phyloP scores from a whole-genome alignment of 2,113 vertebrate species.

The Fregetta grallaria region DNA sequence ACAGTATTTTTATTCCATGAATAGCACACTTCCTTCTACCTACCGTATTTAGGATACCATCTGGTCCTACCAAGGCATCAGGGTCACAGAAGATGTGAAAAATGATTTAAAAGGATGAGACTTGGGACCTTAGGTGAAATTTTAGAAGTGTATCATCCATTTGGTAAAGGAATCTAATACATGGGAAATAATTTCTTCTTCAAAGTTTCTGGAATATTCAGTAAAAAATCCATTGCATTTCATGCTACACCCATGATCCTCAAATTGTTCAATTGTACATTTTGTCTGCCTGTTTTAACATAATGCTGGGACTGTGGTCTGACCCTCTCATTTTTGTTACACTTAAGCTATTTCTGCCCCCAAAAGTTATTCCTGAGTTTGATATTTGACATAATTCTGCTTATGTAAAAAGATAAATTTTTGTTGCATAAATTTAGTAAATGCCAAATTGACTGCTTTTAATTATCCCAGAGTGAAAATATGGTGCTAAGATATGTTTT shows the following conservation, averaged over 20 bases:
- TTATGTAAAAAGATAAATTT: not conserved
- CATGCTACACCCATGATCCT: not conserved
- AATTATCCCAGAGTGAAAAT: not conserved
- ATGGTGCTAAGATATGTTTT: not conserved
- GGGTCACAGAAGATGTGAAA: not conserved
- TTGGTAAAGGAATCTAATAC: not conserved
- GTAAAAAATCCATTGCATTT: not conserved
- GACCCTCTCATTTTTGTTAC: not conserved
- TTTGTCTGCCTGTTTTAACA: not conserved
- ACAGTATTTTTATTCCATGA: not conserved
- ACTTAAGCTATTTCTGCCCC: not conserved
- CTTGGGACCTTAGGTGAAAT: not conserved
- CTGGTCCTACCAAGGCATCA: not conserved
- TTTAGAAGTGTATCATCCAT: not conserved
- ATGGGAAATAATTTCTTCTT: not conserved
- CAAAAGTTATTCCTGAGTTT: not conserved
- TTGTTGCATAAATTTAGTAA: not conserved
- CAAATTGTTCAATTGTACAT: not conserved
- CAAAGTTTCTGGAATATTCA: not conserved
- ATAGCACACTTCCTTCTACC: not conserved
- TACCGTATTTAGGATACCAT: not conserved
- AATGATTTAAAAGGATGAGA: not conserved
- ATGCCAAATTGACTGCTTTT: not conserved
- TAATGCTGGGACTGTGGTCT: not conserved
- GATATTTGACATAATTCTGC: not conserved